Conservation (phyloP, 2,113 vertebrate species). For the Corydoras maculifer region DNA sequence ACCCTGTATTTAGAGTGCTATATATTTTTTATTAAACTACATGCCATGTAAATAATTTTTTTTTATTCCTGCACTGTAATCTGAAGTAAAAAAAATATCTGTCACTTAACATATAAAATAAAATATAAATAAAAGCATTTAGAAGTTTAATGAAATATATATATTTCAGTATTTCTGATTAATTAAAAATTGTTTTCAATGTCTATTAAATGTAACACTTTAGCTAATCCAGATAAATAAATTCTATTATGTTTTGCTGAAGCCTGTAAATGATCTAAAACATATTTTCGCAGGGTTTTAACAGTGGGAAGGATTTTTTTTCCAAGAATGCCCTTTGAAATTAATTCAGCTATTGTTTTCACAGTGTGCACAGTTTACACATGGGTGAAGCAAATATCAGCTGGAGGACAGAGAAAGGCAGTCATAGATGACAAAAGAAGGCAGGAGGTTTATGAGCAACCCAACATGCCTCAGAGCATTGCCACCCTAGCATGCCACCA, state of each 20-base stretch:
- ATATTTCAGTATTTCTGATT: too few relatives aligned
- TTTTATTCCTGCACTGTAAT: too few relatives aligned
- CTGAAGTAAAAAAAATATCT: too few relatives aligned
- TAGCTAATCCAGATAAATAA: too few relatives aligned
- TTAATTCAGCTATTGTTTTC: slow-evolving; percentile 28
- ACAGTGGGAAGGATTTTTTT: slow-evolving; percentile 4
- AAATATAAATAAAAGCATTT: too few relatives aligned
- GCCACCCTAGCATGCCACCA: slow-evolving; percentile 22
- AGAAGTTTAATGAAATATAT: too few relatives aligned
- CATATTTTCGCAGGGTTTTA: background rate
- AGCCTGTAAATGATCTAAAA: background rate
- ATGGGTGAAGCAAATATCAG: slow-evolving; percentile 49
- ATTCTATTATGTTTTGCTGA: background rate
- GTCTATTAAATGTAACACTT: too few relatives aligned
- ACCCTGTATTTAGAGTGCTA: too few relatives aligned
- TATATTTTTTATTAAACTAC: too few relatives aligned
- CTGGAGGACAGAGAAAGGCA: slow-evolving; percentile 43
- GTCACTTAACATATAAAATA: too few relatives aligned
- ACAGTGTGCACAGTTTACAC: slow-evolving; percentile 50
- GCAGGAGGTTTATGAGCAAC: slow-evolving; percentile 54
- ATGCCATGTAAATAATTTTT: too few relatives aligned
- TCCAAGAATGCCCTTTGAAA: slow-evolving; percentile 29
- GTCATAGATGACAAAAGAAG: slow-evolving; percentile 55
- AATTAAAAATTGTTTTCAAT: too few relatives aligned
- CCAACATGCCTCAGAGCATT: slow-evolving; percentile 29